Evolutionary conservation across 2,888 invertebrate genomes (phyloP), one percentile per base, ranked within the genome.

Genomic region (Alsophila aescularia): DNA sequence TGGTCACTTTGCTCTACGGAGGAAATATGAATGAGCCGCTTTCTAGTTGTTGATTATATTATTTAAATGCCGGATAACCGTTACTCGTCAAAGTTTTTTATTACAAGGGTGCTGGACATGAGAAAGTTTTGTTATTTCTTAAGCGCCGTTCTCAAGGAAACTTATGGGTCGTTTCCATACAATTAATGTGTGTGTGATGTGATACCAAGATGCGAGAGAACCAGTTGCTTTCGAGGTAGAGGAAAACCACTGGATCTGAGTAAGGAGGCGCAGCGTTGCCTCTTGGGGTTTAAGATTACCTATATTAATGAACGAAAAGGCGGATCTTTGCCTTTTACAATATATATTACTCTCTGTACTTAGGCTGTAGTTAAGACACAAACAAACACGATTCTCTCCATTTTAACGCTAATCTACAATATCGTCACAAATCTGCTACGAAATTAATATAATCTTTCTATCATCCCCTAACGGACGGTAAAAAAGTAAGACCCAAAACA

Each of bases 21-120:
- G 85, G 90, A 90, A 89, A 87, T 81, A 86, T 89, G 87, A 89
- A 89, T 84, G 79, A 78, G 79, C 74, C 75, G 77, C 87, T 87
- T 87, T 85, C 88, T 85, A 87, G 75, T 77, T 54, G 66, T 60
- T 86, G 87, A 87, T 87, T 88, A 86, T 84, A 88, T 87, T 90
- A 90, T 90, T 87, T 85, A 87, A 89, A 89, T 85, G 71, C 79
- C 68, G 73, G 64, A 76, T 77, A 82, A 82, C 90, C 88, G 90
- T 90, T 90, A 90, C 70, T 62, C 81, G 86, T 87, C 88, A 88
- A 83, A 76, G 70, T 81, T 79, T 82, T 81, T 83, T 82, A 78
- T 79, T 70, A 58, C 44, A 41, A 51, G 45, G 62, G 64, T 76
- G 79, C 79, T 66, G 73, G 79, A 82, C 89, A 86, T 90, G 90